Percentiles rank a stretch among this genome's conserved stretches.
Evolutionary conservation across 2,888 invertebrate species (phyloP).

Genomic region (Idaea straminata): DNA sequence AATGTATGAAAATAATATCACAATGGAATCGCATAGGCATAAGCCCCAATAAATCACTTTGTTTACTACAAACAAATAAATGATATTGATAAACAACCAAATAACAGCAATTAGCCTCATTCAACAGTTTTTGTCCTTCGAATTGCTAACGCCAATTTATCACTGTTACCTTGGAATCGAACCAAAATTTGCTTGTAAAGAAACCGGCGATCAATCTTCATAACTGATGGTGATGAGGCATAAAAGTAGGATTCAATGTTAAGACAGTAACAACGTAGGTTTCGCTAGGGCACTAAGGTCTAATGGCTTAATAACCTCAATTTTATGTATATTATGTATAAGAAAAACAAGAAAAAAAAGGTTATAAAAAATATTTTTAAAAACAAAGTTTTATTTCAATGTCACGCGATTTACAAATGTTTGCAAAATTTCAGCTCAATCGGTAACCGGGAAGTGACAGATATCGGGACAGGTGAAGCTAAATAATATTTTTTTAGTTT

Average conservation of each 20-base stretch:
- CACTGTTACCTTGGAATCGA: background rate
- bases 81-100: background rate
- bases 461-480: no score
- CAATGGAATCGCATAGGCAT: no score
- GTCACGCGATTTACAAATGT: no score
- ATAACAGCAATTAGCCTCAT: background rate
- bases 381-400: no score
- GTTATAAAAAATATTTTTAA: no score
- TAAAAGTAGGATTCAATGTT: background rate
- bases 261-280: background rate
- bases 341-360: no score
- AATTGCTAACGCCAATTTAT: background rate
- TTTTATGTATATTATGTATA: no score
- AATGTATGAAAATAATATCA: no score
- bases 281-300: background rate
- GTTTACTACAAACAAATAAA: background rate
- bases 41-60: background rate
- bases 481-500: no score
- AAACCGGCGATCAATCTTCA: background rate
- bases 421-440: no score
- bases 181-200: background rate
- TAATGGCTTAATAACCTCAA: background rate
- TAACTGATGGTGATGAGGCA: background rate
- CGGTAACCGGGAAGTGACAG: no score
- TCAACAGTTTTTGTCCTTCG: background rate